phyloP scores from a whole-genome alignment of 2,888 invertebrate genomes.

The Rosalia funebris region DNA sequence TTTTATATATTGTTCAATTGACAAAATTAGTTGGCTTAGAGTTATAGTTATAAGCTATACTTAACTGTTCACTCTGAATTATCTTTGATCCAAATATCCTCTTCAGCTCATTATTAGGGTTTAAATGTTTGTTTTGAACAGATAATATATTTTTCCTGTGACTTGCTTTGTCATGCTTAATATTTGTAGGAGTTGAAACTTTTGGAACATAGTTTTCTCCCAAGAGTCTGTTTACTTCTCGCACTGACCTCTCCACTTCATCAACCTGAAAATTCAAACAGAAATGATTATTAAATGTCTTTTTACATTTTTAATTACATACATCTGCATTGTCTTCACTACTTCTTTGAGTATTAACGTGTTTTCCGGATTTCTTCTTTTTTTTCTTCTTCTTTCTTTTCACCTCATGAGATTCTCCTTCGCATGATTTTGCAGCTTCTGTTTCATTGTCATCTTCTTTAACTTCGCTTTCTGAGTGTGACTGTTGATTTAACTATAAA shows the following conservation, averaged over 20 bases:
- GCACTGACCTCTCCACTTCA: slow-evolving; percentile 74
- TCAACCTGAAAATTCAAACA: slow-evolving; percentile 63
- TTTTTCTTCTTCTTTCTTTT: slow-evolving; percentile 70
- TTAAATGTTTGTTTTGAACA: slow-evolving; percentile 77
- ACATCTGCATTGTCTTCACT: slow-evolving; percentile 75
- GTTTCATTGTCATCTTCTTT: slow-evolving; percentile 76
- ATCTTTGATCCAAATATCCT: slow-evolving; percentile 84
- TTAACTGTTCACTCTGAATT: slow-evolving; percentile 72
- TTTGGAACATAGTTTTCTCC: slow-evolving; percentile 66
- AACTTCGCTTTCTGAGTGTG: slow-evolving; percentile 75
- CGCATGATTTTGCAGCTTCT: slow-evolving; percentile 68
- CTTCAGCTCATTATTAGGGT: slow-evolving; percentile 83
- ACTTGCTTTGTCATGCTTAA: slow-evolving; percentile 51
- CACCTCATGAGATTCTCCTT: slow-evolving; percentile 64
- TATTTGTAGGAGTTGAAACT: slow-evolving; percentile 27
- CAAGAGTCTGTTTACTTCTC: slow-evolving; percentile 74
- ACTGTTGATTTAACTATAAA: slow-evolving; percentile 72
- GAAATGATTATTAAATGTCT: background rate
- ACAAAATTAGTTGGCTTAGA: too few species aligned
- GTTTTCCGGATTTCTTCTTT: slow-evolving; percentile 72
- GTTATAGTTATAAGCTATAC: too few species aligned
- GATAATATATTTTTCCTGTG: slow-evolving; percentile 67
- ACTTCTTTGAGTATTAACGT: slow-evolving; percentile 65
- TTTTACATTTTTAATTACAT: slow-evolving; percentile 45
- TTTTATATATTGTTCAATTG: too few species aligned